phyloP scores from a whole-genome alignment of 2,888 invertebrate genomes.

The Mystacides longicornis region DNA sequence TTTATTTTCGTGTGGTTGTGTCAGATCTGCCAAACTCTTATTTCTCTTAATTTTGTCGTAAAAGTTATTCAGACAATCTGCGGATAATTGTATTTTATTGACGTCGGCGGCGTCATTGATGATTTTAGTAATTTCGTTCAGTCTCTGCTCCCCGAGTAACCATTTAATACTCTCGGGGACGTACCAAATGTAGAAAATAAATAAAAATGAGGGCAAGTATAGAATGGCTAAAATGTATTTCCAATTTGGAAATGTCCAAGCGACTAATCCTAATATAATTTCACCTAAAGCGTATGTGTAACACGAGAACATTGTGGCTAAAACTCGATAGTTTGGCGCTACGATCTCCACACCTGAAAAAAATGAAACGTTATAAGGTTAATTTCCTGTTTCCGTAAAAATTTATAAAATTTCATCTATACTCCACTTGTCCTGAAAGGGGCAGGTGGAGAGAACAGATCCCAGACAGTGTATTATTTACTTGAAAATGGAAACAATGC shows the following conservation, averaged over 20 bases:
- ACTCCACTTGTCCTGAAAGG: too few relatives aligned
- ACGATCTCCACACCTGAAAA: slow-evolving; percentile 68
- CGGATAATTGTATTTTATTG: slow-evolving; percentile 52
- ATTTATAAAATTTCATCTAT: too few relatives aligned
- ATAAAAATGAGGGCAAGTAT: slow-evolving; percentile 60
- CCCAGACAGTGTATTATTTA: too few relatives aligned
- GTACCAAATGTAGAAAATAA: slow-evolving; percentile 60
- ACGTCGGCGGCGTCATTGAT: slow-evolving; percentile 54
- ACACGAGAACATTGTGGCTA: slow-evolving; percentile 63
- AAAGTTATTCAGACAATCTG: slow-evolving; percentile 43
- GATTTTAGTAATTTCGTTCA: slow-evolving; percentile 49
- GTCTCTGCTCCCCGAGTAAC: slow-evolving; percentile 57
- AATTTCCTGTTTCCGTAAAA: too few relatives aligned
- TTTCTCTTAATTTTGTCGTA: slow-evolving; percentile 38
- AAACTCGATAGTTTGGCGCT: slow-evolving; percentile 62
- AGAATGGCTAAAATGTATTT: slow-evolving; percentile 54
- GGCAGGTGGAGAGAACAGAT: too few relatives aligned
- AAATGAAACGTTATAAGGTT: too few relatives aligned
- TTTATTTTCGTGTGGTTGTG: neutral
- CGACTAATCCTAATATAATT: slow-evolving; percentile 56
- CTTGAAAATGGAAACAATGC: too few relatives aligned
- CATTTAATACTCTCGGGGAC: slow-evolving; percentile 70
- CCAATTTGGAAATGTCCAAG: slow-evolving; percentile 64
- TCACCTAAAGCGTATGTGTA: slow-evolving; percentile 66
- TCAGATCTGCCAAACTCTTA: slow-evolving; percentile 17